These are phyloP conservation scores for Microtus montanus DNA, from an alignment of 2,113 vertebrate genomes.

Conservation along the genomic window DNA sequence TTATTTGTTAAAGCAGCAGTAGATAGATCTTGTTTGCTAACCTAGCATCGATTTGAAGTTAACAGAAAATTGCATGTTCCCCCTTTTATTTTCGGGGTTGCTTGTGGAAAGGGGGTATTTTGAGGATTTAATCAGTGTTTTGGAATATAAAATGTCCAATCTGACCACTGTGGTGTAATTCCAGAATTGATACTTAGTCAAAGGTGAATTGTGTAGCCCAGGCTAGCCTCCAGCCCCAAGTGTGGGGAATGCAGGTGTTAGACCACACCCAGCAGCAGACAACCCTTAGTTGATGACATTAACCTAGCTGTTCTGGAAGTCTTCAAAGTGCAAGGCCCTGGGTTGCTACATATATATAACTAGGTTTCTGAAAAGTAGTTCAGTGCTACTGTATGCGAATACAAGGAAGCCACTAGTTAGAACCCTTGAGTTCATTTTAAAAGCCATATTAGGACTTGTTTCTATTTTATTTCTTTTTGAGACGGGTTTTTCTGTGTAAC, in stretches of 20 bases:
- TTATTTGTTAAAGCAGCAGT: not conserved
- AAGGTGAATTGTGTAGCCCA: slow-evolving; percentile 5
- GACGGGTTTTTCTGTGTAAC: not conserved
- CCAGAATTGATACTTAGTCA: not conserved
- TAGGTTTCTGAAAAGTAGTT: not conserved
- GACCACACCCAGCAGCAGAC: not conserved
- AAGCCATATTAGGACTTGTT: not conserved
- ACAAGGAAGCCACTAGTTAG: not conserved
- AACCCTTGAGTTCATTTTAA: not conserved
- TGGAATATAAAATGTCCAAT: not conserved
- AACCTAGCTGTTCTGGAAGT: not conserved
- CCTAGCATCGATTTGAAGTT: not conserved
- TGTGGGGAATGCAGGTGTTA: not conserved
- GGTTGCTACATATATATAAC: not conserved
- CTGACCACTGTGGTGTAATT: not conserved
- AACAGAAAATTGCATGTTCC: not conserved
- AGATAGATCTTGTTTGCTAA: not conserved
- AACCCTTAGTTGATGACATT: not conserved
- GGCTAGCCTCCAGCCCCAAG: not conserved
- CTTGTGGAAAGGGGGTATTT: not conserved
- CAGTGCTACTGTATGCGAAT: not conserved
- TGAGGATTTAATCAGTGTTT: not conserved
- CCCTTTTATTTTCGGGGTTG: not conserved
- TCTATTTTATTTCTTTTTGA: not conserved
- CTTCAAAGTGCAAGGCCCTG: not conserved